These are phyloP conservation scores for Pseudomugil gertrudae DNA, from an alignment of 2,797 vertebrate genomes.

Conservation along the genomic window DNA sequence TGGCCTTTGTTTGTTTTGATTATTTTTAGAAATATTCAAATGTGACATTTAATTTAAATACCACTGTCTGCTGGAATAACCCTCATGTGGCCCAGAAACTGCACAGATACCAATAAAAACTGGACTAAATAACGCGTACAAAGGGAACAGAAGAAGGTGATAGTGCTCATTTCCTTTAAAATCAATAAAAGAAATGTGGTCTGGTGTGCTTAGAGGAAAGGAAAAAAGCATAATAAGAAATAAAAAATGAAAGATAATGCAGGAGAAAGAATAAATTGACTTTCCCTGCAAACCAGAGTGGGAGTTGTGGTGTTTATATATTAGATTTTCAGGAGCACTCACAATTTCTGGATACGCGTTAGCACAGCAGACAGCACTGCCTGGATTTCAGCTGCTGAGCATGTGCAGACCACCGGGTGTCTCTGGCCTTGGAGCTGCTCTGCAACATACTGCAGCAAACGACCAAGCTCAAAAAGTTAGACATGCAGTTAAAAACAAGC, in stretches of 20 bases:
- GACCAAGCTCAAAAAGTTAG: not conserved
- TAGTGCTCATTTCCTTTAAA: not conserved
- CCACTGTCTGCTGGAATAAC: not conserved
- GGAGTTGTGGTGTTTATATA: not conserved
- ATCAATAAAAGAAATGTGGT: not conserved
- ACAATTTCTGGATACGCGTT: conserved; percentile 97
- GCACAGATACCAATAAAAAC: not conserved
- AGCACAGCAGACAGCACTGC: conserved; percentile 93
- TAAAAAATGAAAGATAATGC: not conserved
- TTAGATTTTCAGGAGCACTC: conserved; percentile 64
- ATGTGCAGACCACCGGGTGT: conserved; percentile 93
- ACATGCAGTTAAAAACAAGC: accelerated
- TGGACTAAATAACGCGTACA: not conserved
- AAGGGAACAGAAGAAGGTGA: not conserved
- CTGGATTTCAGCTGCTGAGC: conserved; percentile 93
- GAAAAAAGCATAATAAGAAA: not conserved
- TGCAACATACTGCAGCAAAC: conserved; percentile 85
- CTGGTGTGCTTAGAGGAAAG: not conserved
- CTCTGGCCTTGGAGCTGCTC: conserved; percentile 93
- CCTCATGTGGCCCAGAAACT: not conserved
- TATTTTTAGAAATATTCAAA: not conserved
- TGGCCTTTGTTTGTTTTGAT: not conserved
- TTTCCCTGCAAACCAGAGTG: not conserved
- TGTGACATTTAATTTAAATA: conserved; percentile 1
- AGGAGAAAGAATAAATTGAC: not conserved